Evolutionary conservation across 2,888 invertebrate species (phyloP).

Genomic region (Drosophila lacicola): DNA sequence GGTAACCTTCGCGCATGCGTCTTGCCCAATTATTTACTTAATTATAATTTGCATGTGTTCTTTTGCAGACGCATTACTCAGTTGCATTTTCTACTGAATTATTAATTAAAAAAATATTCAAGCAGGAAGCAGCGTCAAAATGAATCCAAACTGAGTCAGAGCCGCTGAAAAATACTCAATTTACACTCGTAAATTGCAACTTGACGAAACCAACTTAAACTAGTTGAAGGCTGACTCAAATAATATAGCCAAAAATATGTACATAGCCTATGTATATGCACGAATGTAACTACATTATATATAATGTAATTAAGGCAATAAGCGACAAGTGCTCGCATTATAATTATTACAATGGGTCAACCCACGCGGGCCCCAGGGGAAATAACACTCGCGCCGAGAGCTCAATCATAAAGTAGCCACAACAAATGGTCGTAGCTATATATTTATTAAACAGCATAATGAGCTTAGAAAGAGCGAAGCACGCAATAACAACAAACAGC

Average conservation of each 20-base stretch:
- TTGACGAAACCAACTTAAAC: conserved; percentile 50
- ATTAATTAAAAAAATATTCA: conserved; percentile 32
- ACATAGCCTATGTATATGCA: conserved; percentile 13
- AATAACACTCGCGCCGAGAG: conserved; percentile 27
- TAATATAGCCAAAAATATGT: conserved; percentile 20
- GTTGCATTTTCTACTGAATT: conserved; percentile 22
- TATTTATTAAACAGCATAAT: conserved; percentile 48
- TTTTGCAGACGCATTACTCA: conserved; percentile 13
- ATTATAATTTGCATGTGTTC: conserved; percentile 4
- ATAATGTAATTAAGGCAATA: conserved; percentile 32
- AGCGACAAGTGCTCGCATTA: conserved; percentile 36
- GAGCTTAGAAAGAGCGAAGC: conserved; percentile 33
- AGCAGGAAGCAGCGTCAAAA: conserved; percentile 25
- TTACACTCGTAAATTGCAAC: conserved; percentile 27
- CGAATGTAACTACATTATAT: neutral
- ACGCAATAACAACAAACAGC: conserved; percentile 42
- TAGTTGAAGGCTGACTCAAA: conserved; percentile 26
- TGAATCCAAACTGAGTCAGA: conserved; percentile 40
- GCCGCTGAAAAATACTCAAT: conserved; percentile 3
- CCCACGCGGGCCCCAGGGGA: conserved; percentile 37
- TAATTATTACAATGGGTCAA: conserved; percentile 42
- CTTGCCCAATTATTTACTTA: conserved; percentile 16
- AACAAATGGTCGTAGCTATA: conserved; percentile 27
- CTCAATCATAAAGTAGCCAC: conserved; percentile 38
- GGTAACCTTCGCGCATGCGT: conserved; percentile 66